A percentile compares a stretch with the other conserved stretches of the same genome.
These are phyloP conservation scores for Hoplostethus atlanticus DNA, from an alignment of 2,797 vertebrate species.

Conservation along the genomic window DNA sequence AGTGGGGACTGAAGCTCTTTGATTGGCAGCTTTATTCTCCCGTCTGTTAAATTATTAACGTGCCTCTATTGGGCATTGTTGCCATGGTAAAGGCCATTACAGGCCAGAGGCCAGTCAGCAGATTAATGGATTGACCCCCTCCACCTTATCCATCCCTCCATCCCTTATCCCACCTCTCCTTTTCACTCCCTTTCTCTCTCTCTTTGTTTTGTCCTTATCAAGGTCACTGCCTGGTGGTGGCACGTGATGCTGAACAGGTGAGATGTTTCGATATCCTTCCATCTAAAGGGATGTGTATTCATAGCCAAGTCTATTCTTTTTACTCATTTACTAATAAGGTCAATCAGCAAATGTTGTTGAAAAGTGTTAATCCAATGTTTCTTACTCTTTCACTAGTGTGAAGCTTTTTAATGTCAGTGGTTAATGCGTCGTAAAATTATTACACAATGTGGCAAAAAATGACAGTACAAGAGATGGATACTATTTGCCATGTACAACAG, in stretches of 20 bases:
- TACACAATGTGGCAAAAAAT: too few relatives aligned
- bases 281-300: too few relatives aligned
- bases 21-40: constrained; percentile 85
- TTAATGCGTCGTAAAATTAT: too few relatives aligned
- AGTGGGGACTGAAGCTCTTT: constrained; percentile 75
- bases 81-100: constrained; percentile 62
- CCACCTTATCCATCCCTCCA: constrained; percentile 6
- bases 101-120: constrained; percentile 55
- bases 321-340: too few relatives aligned
- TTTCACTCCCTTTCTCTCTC: constrained; percentile 16
- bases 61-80: constrained; percentile 62
- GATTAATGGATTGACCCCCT: constrained; percentile 53
- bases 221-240: constrained; percentile 24
- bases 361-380: too few relatives aligned
- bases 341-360: too few relatives aligned
- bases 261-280: neutral
- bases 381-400: too few relatives aligned
- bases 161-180: constrained; percentile 20
- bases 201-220: constrained; percentile 24
- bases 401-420: too few relatives aligned
- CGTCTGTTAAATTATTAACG: constrained; percentile 83
- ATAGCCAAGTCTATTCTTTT: too few relatives aligned
- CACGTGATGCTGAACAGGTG: constrained; percentile 24
- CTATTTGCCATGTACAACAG: too few relatives aligned
- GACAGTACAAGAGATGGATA: too few relatives aligned